A percentile compares a stretch with the other conserved stretches of the same genome.
These are phyloP conservation scores for Phainopepla nitens DNA, from an alignment of 2,113 vertebrate species.

Conservation along the genomic window DNA sequence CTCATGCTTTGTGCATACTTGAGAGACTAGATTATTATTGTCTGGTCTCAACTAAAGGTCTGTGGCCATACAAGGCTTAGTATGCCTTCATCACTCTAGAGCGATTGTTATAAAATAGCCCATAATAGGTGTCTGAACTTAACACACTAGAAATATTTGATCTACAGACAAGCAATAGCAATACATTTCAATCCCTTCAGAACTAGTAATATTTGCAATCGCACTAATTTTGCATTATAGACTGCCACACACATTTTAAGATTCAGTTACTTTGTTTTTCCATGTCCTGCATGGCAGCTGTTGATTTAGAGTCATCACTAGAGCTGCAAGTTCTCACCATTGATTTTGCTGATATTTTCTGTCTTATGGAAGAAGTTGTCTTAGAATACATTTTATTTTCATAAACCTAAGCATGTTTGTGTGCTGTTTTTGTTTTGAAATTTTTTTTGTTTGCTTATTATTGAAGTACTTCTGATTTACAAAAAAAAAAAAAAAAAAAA, in stretches of 20 bases:
- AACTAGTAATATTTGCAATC: background rate
- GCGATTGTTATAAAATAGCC: background rate
- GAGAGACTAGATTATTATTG: slow-evolving; percentile 41
- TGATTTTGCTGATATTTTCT: background rate
- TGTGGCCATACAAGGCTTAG: slow-evolving; percentile 62
- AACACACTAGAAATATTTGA: background rate
- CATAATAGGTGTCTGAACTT: background rate
- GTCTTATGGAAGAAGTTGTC: background rate
- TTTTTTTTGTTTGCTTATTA: background rate
- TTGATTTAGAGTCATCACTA: background rate
- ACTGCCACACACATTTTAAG: background rate
- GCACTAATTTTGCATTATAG: background rate
- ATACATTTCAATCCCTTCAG: background rate
- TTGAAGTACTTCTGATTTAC: background rate
- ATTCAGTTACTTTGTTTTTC: background rate
- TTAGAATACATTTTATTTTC: background rate
- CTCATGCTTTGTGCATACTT: slow-evolving; percentile 53
- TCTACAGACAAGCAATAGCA: background rate
- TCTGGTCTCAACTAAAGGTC: slow-evolving; percentile 20
- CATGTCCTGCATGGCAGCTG: background rate
- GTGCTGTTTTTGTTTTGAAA: background rate
- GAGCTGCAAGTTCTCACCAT: background rate
- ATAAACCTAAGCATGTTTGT: background rate
- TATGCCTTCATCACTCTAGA: background rate
- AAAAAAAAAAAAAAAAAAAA: background rate